Evolutionary conservation across 2,888 invertebrate genomes (phyloP).

Genomic region (Pimpla rufipes): DNA sequence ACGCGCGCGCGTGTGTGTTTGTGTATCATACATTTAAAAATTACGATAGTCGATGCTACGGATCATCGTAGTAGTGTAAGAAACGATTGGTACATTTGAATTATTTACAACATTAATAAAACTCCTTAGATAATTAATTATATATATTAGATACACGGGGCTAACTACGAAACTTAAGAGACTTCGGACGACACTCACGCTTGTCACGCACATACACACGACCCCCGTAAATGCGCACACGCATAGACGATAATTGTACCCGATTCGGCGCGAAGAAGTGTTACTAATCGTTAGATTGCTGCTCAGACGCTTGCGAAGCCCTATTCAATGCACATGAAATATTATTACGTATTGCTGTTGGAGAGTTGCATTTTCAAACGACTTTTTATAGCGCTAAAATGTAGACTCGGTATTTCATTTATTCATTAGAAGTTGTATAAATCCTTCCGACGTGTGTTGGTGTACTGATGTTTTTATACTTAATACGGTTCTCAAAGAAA

Average conservation of each 20-base stretch:
- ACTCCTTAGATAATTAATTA: slow-evolving; percentile 62
- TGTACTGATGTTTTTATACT: slow-evolving; percentile 59
- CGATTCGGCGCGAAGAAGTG: slow-evolving; percentile 43
- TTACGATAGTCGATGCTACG: slow-evolving; percentile 76
- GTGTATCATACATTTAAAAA: slow-evolving; percentile 74
- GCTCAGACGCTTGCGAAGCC: slow-evolving; percentile 14
- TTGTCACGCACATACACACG: slow-evolving; percentile 38
- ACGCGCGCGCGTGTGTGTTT: slow-evolving; percentile 16
- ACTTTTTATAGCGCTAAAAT: slow-evolving; percentile 36
- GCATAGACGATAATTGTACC: slow-evolving; percentile 36
- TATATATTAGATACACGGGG: slow-evolving; percentile 63
- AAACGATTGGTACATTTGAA: slow-evolving; percentile 77
- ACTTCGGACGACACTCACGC: slow-evolving; percentile 55
- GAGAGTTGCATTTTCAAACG: slow-evolving; percentile 45
- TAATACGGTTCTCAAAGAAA: slow-evolving; percentile 27
- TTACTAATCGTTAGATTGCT: slow-evolving; percentile 22
- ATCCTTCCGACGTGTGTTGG: slow-evolving; percentile 57
- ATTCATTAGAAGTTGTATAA: slow-evolving; percentile 62
- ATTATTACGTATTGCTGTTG: slow-evolving; percentile 59
- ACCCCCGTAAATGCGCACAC: background rate
- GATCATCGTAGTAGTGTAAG: slow-evolving; percentile 71
- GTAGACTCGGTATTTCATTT: slow-evolving; percentile 40
- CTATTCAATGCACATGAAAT: slow-evolving; percentile 16
- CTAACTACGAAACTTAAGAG: slow-evolving; percentile 59
- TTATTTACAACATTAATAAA: slow-evolving; percentile 80